Evolutionary conservation across 1,140 invertebrate genomes (phyloP), one percentile per base, ranked within the genome.

Genomic region (Lepidurus packardi): DNA sequence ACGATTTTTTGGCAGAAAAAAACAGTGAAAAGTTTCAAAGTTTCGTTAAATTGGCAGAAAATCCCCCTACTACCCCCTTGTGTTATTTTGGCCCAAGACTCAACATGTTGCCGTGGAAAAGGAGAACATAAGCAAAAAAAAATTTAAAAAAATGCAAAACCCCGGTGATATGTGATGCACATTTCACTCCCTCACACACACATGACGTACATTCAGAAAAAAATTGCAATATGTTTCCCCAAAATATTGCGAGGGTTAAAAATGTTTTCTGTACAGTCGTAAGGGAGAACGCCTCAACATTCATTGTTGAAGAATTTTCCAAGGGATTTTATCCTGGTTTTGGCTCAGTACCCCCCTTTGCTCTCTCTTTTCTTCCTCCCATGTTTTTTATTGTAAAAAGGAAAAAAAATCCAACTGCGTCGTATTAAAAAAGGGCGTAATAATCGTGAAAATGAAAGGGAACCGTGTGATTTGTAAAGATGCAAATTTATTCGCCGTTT

Each of bases 1-100:
- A 75, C 16, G 11, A 16, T 16, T 10, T n/a, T n/a, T n/a, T n/a
- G n/a, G 9, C 74, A 43, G 1, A 73, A 73, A 73, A 73, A 73
- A 73, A 73, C 5, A 73, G 44, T 43, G 74, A 75, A 43, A 75
- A 75, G 16, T 41, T 75, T 43, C 10, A n/a, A n/a, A n/a, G n/a
- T n/a, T 34, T n/a, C 9, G 41, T 74, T 24, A 34, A 3, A 34
- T 34, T 34, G 34, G 34, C 34, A 4, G 34, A 34, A 34, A 34
- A 34, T 34, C 34, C 3, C 34, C 34, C 34, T 34, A 34, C 34
- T 34, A 1, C 25, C 25, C 34, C 34, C 34, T 34, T 24, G 1
- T 74, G 41, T 21, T 9, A 13, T 74, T 74, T 25, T 74, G 41
- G 5, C 74, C 34, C 41, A 1, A 34, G 5, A 74, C 9, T 13